Base-by-base conservation (phyloP, 2,888 invertebrate genomes). In the Spodoptera exigua region DNA sequence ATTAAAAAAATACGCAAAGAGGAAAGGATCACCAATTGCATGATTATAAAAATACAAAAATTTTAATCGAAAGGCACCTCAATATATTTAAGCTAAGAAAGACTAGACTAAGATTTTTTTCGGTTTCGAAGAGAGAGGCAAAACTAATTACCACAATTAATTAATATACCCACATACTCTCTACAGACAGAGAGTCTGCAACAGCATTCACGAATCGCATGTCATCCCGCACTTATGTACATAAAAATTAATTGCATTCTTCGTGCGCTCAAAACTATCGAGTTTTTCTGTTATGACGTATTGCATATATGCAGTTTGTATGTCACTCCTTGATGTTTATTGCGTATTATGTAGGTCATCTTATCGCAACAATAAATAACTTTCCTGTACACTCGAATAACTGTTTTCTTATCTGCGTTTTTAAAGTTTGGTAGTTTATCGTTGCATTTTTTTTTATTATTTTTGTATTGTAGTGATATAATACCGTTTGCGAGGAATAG, bases 231-330 rank as follows among this genome's bases (percentile, higher is more conserved):
- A 60, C 46, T 74, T 36, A n/a, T n/a, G n/a, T n/a, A 27, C n/a
- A 48, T 36, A 45, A 37, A 21, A 72, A 44, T 21, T 56, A 13
- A 66, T 39, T 61, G 51, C 62, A 73, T 69, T 68, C 70, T 51
- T 52, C 57, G 45, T 45, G 56, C 47, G 59, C 62, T 51, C 14
- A 16, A 44, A 27, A 44, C 37, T 7, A 21, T 14, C 9, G 34
- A 16, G 32, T 16, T 58, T 46, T 48, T 39, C 27, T 43, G 35
- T 21, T 37, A 14, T 52, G 37, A 55, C 54, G 44, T 39, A 27
- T 32, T 55, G 27, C 14, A n/a, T 37, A n/a, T 4, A 35, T 36
- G 9, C 14, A 9, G 53, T 51, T 55, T 43, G 55, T 37, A 36
- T 17, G 36, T 34, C 11, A 54, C 16, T 51, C n/a, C n/a, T n/a